Evolutionary conservation across 1,140 invertebrate genomes (phyloP).

Genomic region (Zaprionus africanus): DNA sequence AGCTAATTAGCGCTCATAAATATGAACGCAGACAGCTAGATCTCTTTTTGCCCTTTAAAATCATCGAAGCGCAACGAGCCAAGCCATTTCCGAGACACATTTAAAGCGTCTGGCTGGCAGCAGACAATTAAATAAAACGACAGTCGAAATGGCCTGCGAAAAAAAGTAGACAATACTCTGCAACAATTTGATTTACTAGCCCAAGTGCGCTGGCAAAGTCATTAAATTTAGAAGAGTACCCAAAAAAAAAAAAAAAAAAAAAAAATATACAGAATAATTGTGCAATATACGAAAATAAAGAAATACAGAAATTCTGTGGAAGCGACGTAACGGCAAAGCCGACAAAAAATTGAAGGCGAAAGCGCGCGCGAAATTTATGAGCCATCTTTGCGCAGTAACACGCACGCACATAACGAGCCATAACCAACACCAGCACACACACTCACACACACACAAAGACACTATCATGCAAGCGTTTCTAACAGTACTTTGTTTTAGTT

Average conservation of each 20-base stretch:
- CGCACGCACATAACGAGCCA: slow-evolving; percentile 78
- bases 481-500: slow-evolving; percentile 81
- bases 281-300: slow-evolving; percentile 55
- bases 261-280: slow-evolving; percentile 71
- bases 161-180: slow-evolving; percentile 27
- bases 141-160: slow-evolving; percentile 12
- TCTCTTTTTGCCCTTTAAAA: slow-evolving; percentile 22
- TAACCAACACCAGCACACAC: slow-evolving; percentile 59
- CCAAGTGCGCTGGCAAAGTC: slow-evolving; percentile 61
- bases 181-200: slow-evolving; percentile 73
- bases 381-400: slow-evolving; percentile 80
- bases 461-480: slow-evolving; percentile 37
- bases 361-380: slow-evolving; percentile 80
- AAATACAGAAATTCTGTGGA: slow-evolving; percentile 40
- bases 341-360: slow-evolving; percentile 71
- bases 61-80: slow-evolving; percentile 2
- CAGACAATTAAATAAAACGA: slow-evolving; percentile 71
- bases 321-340: background rate
- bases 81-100: slow-evolving; percentile 53
- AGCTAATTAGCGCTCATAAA: slow-evolving; percentile 44
- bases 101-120: slow-evolving; percentile 39
- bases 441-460: slow-evolving; percentile 20
- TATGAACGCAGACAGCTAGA: background rate
- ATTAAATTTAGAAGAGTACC: slow-evolving; percentile 69
- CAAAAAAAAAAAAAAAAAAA: slow-evolving; percentile 52